A percentile compares a stretch with the other conserved stretches of the same genome.
Evolutionary conservation across 1,140 invertebrate genomes (phyloP).

Genomic region (Trichonephila inaurata): DNA sequence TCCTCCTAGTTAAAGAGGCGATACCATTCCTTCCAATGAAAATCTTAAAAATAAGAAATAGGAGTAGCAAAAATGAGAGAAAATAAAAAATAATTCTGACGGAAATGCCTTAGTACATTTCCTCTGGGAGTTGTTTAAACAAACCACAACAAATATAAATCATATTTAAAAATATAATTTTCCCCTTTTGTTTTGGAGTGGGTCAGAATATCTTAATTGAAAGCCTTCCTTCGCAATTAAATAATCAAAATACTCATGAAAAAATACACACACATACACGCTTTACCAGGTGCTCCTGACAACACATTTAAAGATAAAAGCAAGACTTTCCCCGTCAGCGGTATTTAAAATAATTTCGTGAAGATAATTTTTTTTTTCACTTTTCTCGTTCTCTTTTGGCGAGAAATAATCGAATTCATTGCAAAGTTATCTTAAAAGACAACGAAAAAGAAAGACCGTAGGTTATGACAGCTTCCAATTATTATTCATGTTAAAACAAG

Average conservation of each 20-base stretch:
- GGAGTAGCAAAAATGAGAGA: too few relatives aligned
- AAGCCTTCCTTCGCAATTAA: conserved; percentile 44
- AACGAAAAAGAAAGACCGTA: conserved; percentile 6
- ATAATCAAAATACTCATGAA: conserved; percentile 41
- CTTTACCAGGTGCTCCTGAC: conserved; percentile 37
- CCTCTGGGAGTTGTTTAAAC: not conserved
- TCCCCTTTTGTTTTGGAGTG: not conserved
- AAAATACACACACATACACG: not conserved
- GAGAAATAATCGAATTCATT: conserved; percentile 71
- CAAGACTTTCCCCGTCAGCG: conserved; percentile 20
- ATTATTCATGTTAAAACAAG: conserved; percentile 68
- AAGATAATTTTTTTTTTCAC: conserved; percentile 1
- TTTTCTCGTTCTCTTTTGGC: not conserved
- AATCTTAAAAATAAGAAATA: too few relatives aligned
- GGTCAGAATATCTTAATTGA: conserved; percentile 48
- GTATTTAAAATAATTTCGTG: conserved; percentile 63
- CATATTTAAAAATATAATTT: not conserved
- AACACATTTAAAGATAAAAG: conserved; percentile 6
- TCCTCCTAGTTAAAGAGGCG: too few relatives aligned
- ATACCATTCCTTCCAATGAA: too few relatives aligned
- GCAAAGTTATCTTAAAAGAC: conserved; percentile 60
- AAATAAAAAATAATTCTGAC: too few relatives aligned
- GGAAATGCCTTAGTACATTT: not conserved
- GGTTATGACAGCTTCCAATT: conserved; percentile 70
- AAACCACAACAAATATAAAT: not conserved